Base-by-base conservation (phyloP, 1,140 invertebrate species). In the Lucilia cuprina region DNA sequence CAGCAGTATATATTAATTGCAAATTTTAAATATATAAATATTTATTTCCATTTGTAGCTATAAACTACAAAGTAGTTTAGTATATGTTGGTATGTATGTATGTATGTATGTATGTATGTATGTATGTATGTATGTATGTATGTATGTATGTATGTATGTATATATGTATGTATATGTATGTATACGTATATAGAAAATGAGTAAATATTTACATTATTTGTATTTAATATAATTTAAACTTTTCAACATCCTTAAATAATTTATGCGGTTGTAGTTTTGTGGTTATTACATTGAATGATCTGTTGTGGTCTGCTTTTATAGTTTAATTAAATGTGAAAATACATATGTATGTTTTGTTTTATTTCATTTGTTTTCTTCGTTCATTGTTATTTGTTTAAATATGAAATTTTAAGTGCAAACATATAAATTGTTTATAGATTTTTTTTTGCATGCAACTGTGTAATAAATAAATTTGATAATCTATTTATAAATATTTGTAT, bases 311-410 rank as follows among this genome's bases (percentile, higher is more conserved):
- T 25, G 3, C 21, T 19, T 70, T 70, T 70, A 70, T 70, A 19
- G 65, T 70, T 70, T 70, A 70, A 70, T 70, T 70, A 70, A 70
- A 70, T 70, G 65, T 70, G 65, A 70, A 70, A 21, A 70, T 70
- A 21, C n/a, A 10, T 70, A 19, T 70, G n/a, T 70, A 14, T 55
- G 12, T 14, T 17, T 55, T 8, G 10, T 41, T 41, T 41, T 41
- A 41, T 41, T 41, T 41, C 41, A 41, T 41, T 41, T 41, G 5
- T 41, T 41, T 8, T 41, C 10, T 8, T 41, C 10, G 41, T 41
- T 41, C 7, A 41, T 41, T 41, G 41, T 41, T 41, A 10, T 41
- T 41, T 41, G 41, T 41, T 41, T 41, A 41, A 41, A 41, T 41
- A 41, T 10, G 10, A 7, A 41, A 41, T 41, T 41, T 41, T 8